Percentiles rank a stretch among this genome's conserved stretches.
Evolutionary conservation across 2,888 invertebrate genomes (phyloP).

Genomic region (Eubasilissa splendida): DNA sequence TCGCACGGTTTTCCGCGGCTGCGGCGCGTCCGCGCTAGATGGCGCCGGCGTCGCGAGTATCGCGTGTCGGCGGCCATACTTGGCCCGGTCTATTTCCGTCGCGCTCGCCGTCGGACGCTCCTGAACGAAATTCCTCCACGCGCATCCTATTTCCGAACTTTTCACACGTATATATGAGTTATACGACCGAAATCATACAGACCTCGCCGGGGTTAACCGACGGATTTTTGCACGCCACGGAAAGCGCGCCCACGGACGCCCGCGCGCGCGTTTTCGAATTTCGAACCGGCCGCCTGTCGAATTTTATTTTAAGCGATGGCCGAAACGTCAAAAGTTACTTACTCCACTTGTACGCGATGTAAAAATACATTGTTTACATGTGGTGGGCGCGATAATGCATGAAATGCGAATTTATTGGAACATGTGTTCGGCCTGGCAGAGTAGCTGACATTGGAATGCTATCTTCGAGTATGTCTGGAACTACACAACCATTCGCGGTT

Average conservation of each 20-base stretch:
- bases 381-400: constrained; percentile 28
- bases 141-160: constrained; percentile 57
- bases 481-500: too few species aligned
- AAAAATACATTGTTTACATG: constrained; percentile 45
- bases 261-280: constrained; percentile 37
- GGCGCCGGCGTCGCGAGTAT: constrained; percentile 46
- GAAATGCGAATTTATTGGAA: constrained; percentile 25
- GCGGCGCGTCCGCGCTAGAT: constrained; percentile 25
- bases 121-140: constrained; percentile 33
- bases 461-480: not conserved
- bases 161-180: constrained; percentile 47
- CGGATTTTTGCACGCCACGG: constrained; percentile 46
- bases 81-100: constrained; percentile 57
- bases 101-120: constrained; percentile 17
- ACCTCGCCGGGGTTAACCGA: constrained; percentile 25
- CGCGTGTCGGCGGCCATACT: constrained; percentile 57
- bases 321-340: constrained; percentile 31
- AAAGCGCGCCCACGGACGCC: constrained; percentile 41
- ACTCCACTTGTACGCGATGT: constrained; percentile 39
- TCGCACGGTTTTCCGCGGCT: constrained; percentile 13
- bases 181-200: constrained; percentile 32
- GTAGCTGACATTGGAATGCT: not conserved
- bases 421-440: constrained; percentile 15
- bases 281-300: constrained; percentile 16
- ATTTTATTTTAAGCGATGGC: constrained; percentile 48